These are phyloP conservation scores for Cepphus grylle DNA, from an alignment of 2,113 vertebrate genomes.

Conservation along the genomic window DNA sequence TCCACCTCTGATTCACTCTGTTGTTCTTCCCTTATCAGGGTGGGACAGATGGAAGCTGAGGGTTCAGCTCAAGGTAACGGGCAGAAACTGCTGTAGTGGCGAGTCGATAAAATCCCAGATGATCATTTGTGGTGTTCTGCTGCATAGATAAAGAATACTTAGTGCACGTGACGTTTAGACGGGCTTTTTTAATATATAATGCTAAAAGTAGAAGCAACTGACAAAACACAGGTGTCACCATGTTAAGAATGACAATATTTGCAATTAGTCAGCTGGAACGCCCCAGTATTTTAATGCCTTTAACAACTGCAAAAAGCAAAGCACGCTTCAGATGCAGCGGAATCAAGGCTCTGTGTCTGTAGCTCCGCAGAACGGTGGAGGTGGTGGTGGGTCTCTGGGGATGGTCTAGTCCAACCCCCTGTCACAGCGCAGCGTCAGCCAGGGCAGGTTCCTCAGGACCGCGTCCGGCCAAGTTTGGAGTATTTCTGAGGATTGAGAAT, in stretches of 20 bases:
- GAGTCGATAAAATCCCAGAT: constrained; percentile 43
- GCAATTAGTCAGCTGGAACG: not conserved
- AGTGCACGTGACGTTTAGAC: not conserved
- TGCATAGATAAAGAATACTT: not conserved
- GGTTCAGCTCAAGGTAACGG: constrained; percentile 50
- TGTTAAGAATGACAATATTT: not conserved
- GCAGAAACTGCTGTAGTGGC: constrained; percentile 29
- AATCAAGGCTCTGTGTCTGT: not conserved
- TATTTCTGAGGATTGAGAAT: not conserved
- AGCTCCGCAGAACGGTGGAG: not conserved
- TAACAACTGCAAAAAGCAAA: not conserved
- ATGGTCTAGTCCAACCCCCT: not conserved
- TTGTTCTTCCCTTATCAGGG: constrained; percentile 59
- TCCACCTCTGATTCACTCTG: not conserved
- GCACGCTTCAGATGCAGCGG: not conserved
- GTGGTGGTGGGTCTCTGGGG: not conserved
- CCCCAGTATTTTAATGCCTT: not conserved
- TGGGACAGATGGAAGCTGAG: constrained; percentile 60
- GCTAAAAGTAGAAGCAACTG: not conserved
- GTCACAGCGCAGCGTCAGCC: not conserved
- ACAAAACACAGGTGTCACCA: not conserved
- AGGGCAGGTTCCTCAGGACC: not conserved
- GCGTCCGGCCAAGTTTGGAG: accelerated
- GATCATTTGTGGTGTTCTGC: not conserved
- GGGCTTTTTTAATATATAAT: not conserved